Conservation (phyloP, 2,797 vertebrate species). For the Eulemur coronatus region DNA sequence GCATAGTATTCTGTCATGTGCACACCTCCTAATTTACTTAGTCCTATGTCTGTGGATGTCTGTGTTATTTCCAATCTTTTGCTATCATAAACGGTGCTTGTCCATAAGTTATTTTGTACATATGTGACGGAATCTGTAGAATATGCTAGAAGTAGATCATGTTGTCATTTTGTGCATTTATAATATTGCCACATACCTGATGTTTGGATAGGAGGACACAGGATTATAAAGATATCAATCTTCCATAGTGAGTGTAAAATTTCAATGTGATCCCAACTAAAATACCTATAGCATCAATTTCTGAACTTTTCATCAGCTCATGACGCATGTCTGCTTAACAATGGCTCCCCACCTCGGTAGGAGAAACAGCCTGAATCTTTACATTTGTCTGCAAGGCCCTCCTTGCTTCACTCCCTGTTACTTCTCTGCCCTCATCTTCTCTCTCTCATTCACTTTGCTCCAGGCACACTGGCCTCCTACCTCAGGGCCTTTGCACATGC, state of each 20-base stretch:
- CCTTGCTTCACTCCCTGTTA: not conserved
- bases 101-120: not conserved
- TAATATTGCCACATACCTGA: not conserved
- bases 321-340: not conserved
- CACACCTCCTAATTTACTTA: not conserved
- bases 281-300: not conserved
- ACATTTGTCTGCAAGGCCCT: not conserved
- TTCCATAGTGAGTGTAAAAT: not conserved
- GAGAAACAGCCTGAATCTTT: not conserved
- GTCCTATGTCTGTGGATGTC: not conserved
- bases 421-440: not conserved
- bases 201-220: not conserved
- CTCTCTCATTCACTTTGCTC: not conserved
- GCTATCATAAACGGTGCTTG: not conserved
- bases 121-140: not conserved
- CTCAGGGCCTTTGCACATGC: not conserved
- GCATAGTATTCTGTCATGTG: not conserved
- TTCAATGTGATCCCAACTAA: not conserved
- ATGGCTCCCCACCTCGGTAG: not conserved
- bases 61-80: not conserved
- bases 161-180: not conserved
- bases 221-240: not conserved
- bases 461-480: not conserved
- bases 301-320: not conserved
- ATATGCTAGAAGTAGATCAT: not conserved